Conservation (phyloP, 2,797 vertebrate species). For the Pangasius macronema region DNA sequence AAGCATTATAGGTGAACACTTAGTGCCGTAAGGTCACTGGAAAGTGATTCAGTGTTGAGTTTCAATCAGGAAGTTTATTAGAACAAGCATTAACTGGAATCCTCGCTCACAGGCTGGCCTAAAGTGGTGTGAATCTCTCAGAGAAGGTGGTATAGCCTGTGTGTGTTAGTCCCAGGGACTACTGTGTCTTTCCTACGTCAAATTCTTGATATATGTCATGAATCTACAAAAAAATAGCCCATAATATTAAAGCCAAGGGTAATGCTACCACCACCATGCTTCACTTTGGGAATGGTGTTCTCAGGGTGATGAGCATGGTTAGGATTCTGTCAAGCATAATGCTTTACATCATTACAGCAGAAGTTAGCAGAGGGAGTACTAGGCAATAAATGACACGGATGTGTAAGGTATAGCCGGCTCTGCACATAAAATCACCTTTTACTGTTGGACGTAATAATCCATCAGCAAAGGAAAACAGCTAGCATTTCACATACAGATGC, state of each 20-base stretch:
- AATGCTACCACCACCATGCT: not conserved
- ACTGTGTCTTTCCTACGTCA: not conserved
- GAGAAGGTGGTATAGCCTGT: not conserved
- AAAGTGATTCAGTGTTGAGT: not conserved
- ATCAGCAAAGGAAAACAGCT: too few relatives aligned
- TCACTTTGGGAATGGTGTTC: not conserved
- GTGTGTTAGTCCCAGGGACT: not conserved
- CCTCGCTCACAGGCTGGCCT: not conserved
- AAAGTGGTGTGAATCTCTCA: not conserved
- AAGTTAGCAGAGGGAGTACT: not conserved
- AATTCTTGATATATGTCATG: not conserved
- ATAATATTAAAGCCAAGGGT: not conserved
- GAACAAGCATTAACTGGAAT: not conserved
- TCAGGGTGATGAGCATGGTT: not conserved
- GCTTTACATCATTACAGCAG: not conserved
- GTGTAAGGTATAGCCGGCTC: not conserved
- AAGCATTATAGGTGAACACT: not conserved
- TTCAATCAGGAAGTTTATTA: not conserved
- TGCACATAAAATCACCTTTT: not conserved
- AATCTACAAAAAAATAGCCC: not conserved
- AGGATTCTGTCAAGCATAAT: not conserved
- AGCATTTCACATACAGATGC: not conserved
- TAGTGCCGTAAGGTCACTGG: not conserved
- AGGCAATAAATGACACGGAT: not conserved
- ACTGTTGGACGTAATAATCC: not conserved